A percentile compares a stretch with the other conserved stretches of the same genome.
These are phyloP conservation scores for Cranoglanis bouderius DNA, from an alignment of 2,113 vertebrate genomes.

Conservation along the genomic window DNA sequence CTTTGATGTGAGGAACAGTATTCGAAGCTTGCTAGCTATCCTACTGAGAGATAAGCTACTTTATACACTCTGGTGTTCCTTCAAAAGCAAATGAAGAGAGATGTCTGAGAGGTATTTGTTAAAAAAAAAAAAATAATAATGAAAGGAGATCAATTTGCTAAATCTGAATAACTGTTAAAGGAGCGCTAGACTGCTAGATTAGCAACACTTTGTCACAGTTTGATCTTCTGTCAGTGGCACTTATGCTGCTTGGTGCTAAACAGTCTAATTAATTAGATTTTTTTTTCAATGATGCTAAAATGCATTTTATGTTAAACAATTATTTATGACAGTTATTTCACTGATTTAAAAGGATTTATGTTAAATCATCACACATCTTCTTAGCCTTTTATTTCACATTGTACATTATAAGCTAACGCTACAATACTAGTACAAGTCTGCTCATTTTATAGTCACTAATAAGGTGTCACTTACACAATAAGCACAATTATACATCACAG, in stretches of 20 bases:
- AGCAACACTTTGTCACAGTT: too few species aligned
- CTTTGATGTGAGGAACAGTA: slow-evolving; percentile 51
- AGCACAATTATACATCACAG: background rate
- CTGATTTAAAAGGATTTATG: background rate
- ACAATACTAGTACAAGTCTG: background rate
- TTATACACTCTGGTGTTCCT: slow-evolving; percentile 20
- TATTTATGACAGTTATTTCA: background rate
- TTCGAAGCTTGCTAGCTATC: slow-evolving; percentile 34
- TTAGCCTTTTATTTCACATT: background rate
- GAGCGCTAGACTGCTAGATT: background rate
- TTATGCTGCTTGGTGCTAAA: too few species aligned
- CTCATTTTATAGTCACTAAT: background rate
- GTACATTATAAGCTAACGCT: background rate
- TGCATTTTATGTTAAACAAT: background rate
- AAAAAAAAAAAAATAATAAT: background rate
- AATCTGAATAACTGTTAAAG: slow-evolving; percentile 10
- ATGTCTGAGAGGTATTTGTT: background rate
- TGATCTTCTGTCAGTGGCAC: too few species aligned
- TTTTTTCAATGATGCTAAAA: background rate
- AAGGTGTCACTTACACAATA: background rate
- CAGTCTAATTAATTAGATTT: too few species aligned
- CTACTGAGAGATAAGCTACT: slow-evolving; percentile 28
- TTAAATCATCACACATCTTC: background rate
- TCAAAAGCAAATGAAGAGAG: slow-evolving; percentile 24
- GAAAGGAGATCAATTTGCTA: slow-evolving; percentile 22